A percentile compares a stretch with the other conserved stretches of the same genome.
Evolutionary conservation across 1,140 invertebrate species (phyloP).

Genomic region (Thaumetopoea pityocampa): DNA sequence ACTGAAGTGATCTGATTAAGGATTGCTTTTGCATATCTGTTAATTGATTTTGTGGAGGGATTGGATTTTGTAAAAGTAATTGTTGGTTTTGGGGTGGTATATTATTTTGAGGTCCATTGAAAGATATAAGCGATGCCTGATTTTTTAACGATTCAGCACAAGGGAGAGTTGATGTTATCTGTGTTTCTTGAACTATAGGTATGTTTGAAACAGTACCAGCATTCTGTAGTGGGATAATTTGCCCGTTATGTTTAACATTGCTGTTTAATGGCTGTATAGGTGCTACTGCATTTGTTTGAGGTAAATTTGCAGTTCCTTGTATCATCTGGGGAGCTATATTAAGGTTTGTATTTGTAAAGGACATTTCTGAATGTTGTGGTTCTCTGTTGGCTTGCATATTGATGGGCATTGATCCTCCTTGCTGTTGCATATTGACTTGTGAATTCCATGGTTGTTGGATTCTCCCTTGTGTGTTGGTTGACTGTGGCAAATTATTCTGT

Average conservation of each 20-base stretch:
- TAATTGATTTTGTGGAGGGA: conserved; percentile 4
- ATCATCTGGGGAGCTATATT: no score
- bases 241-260: no score
- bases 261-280: no score
- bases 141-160: conserved; percentile 5
- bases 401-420: no score
- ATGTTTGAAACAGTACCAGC: not conserved
- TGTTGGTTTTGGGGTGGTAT: conserved; percentile 4
- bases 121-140: conserved; percentile 2
- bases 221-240: no score
- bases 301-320: no score
- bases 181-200: not conserved
- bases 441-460: conserved; percentile 3
- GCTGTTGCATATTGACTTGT: no score
- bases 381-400: no score
- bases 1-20: conserved; percentile 3
- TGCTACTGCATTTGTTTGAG: no score
- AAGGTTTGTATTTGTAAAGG: no score
- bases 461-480: not conserved
- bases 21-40: conserved; percentile 8
- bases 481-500: conserved; percentile 3
- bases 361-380: no score
- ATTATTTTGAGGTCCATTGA: conserved; percentile 8
- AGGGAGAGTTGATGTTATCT: not conserved
- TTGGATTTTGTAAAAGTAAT: not conserved